Conservation (phyloP, 2,888 invertebrate species). For the Drosophila emarginata region DNA sequence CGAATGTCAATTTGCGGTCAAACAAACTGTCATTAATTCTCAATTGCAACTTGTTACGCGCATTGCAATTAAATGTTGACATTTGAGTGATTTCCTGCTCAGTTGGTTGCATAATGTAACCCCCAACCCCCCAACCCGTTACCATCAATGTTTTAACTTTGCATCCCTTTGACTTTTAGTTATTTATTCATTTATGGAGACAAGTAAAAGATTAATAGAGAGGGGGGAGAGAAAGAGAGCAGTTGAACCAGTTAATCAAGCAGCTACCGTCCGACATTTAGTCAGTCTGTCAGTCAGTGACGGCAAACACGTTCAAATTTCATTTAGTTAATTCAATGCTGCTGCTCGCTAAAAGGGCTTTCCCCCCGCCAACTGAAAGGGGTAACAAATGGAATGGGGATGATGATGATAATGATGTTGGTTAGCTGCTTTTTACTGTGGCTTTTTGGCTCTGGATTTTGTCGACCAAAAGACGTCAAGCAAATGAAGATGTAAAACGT, state of each 20-base stretch:
- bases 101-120: constrained; percentile 4
- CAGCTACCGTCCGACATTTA: constrained; percentile 15
- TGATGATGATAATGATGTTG: constrained; percentile 37
- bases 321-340: constrained; percentile 70
- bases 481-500: constrained; percentile 55
- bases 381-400: background rate
- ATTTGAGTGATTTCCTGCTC: constrained; percentile 26
- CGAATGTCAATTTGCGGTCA: constrained; percentile 45
- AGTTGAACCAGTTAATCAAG: constrained; percentile 51
- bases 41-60: constrained; percentile 44
- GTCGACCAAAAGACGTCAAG: constrained; percentile 48
- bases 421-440: constrained; percentile 39
- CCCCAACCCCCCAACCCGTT: background rate
- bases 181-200: constrained; percentile 4
- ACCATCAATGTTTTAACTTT: too few relatives aligned
- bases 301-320: constrained; percentile 66
- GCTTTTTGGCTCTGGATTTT: constrained; percentile 34
- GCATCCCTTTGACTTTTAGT: constrained; percentile 8
- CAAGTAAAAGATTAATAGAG: constrained; percentile 25
- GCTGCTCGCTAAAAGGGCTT: constrained; percentile 27
- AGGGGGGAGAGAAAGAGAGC: background rate
- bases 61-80: constrained; percentile 61
- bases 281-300: constrained; percentile 22
- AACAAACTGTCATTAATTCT: constrained; percentile 45
- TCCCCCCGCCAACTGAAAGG: background rate